phyloP scores from a whole-genome alignment of 2,113 vertebrate species.

The Ophthalmotilapia sp. region DNA sequence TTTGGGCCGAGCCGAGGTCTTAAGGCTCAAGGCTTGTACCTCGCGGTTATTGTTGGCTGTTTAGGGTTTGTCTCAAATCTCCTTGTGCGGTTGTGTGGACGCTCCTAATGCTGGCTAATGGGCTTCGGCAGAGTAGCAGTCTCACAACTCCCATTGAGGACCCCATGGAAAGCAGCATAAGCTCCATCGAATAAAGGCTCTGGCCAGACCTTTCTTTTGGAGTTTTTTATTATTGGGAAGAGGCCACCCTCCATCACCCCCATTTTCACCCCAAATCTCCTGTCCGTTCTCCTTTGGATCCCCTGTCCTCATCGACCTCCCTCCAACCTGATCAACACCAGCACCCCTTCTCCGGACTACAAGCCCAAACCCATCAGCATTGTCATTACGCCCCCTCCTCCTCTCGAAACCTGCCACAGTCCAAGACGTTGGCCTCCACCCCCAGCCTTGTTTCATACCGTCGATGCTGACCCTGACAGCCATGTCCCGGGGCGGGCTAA shows the following conservation, averaged over 20 bases:
- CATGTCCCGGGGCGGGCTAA: slow-evolving; percentile 85
- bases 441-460: slow-evolving; percentile 55
- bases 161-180: slow-evolving; percentile 70
- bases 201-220: slow-evolving; percentile 65
- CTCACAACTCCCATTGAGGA: slow-evolving; percentile 65
- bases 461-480: slow-evolving; percentile 68
- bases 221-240: slow-evolving; percentile 59
- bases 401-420: slow-evolving; percentile 52
- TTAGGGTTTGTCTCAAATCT: slow-evolving; percentile 99
- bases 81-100: slow-evolving; percentile 89
- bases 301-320: slow-evolving; percentile 43
- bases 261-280: slow-evolving; percentile 66
- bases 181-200: slow-evolving; percentile 65
- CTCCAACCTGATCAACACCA: slow-evolving; percentile 49
- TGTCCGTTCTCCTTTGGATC: slow-evolving; percentile 65
- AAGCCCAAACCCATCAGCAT: slow-evolving; percentile 47
- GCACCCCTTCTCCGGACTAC: slow-evolving; percentile 32
- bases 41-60: slow-evolving; percentile 97
- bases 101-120: slow-evolving; percentile 97
- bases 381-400: slow-evolving; percentile 49
- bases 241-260: slow-evolving; percentile 67
- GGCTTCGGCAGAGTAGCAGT: slow-evolving; percentile 88
- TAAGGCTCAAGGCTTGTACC: slow-evolving; percentile 99
- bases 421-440: slow-evolving; percentile 57
- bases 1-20: slow-evolving; percentile 89